These are phyloP conservation scores for Paraescarpia echinospica DNA, from an alignment of 1,140 invertebrate genomes.

Conservation along the genomic window DNA sequence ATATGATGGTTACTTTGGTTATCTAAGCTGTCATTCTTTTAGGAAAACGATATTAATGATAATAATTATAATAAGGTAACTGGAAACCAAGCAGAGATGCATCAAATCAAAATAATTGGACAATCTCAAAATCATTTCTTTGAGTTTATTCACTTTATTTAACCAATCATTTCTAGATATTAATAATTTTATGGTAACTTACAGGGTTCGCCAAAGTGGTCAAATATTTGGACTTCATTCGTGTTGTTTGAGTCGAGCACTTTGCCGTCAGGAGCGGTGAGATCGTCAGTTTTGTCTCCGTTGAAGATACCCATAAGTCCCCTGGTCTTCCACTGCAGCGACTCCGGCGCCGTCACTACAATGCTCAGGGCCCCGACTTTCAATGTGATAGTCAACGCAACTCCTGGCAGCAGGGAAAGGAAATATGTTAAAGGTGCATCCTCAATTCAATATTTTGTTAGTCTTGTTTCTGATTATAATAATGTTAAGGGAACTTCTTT, in stretches of 20 bases:
- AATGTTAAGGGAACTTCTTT: no score
- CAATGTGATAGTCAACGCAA: neutral
- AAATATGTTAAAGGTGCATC: neutral
- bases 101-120: no score
- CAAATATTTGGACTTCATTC: neutral
- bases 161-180: neutral
- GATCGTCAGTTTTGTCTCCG: slow-evolving; percentile 26
- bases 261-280: neutral
- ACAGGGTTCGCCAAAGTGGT: slow-evolving; percentile 9
- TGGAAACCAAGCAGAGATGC: no score
- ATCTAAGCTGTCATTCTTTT: neutral
- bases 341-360: neutral
- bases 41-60: neutral
- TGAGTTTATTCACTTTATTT: neutral
- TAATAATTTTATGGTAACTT: neutral
- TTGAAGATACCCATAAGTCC: slow-evolving; percentile 21
- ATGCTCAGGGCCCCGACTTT: neutral
- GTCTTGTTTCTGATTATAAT: no score
- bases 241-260: neutral
- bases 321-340: slow-evolving; percentile 5
- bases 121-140: no score
- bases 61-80: no score
- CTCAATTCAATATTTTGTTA: neutral
- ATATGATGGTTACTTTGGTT: neutral
- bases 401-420: neutral